Evolutionary conservation across 2,888 invertebrate species (phyloP), one percentile per base, ranked within the genome.

Genomic region (Anarsia innoxiella): DNA sequence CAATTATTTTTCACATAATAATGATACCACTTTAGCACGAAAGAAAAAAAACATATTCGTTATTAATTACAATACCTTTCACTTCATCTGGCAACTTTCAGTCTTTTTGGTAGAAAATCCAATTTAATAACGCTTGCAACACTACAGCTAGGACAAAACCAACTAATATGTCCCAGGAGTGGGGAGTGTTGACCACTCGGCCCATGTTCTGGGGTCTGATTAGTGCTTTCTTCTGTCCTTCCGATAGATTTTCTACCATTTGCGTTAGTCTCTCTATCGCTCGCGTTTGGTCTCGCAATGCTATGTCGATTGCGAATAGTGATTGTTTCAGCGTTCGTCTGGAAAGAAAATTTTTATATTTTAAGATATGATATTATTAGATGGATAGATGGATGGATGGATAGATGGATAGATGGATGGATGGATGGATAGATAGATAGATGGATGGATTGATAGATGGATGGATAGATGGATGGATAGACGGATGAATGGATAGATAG

Each of bases 281-380:
- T 2, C 62, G 37, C 0, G 83, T 69, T 39, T 88, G 88, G 1
- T 86, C 84, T n/a, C 86, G 72, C 2, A 88, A 53, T 0, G 85
- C 65, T 1, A 66, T 48, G 49, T 87, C 88, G 5, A 88, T 75
- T 13, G 84, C 74, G 11, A 70, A 66, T 0, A 88, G 63, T 0
- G 82, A 73, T 19, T 80, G 66, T 12, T 86, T 75, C 11, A 88
- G 46, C 2, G 87, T 88, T 1, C 70, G 73, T n/a, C 74, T 70
- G 71, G 5, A n/a, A n/a, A 25, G 8, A 25, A n/a, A 25, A 9
- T 25, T 4, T n/a, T 25, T 25, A n/a, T n/a, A n/a, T n/a, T n/a
- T n/a, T n/a, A n/a, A n/a, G n/a, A n/a, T n/a, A n/a, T n/a, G n/a
- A n/a, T n/a, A n/a, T n/a, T n/a, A n/a, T n/a, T n/a, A n/a, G n/a